These are phyloP conservation scores for Camelus dromedarius DNA, from an alignment of 2,113 vertebrate genomes.

Conservation along the genomic window DNA sequence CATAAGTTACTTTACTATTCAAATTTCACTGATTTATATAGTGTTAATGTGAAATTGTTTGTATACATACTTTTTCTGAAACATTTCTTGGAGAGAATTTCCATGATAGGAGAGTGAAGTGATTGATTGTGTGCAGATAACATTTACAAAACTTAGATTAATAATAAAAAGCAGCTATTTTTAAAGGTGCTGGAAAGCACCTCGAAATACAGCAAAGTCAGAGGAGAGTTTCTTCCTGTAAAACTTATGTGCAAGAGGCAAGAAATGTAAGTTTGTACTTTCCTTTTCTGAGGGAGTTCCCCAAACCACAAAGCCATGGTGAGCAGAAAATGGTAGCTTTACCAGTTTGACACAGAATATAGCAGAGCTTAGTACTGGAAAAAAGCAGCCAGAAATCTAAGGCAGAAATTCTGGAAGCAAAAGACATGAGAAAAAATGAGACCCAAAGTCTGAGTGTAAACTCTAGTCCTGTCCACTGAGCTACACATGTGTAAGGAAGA, in stretches of 20 bases:
- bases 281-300: neutral
- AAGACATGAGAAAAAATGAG: neutral
- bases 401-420: neutral
- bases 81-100: neutral
- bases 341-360: neutral
- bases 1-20: neutral
- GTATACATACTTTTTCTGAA: neutral
- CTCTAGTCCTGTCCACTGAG: neutral
- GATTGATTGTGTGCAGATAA: neutral
- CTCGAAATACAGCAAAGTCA: neutral
- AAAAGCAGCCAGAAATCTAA: neutral
- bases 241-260: neutral
- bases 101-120: neutral
- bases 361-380: neutral
- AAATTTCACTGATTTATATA: neutral
- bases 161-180: neutral
- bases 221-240: neutral
- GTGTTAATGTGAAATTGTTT: neutral
- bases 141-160: neutral
- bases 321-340: neutral
- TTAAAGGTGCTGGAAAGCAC: neutral
- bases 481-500: neutral
- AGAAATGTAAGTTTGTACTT: neutral
- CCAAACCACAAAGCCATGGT: neutral
- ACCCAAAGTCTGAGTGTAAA: neutral